Conservation (phyloP, 2,888 invertebrate species). For the Dysmachus trigonus region DNA sequence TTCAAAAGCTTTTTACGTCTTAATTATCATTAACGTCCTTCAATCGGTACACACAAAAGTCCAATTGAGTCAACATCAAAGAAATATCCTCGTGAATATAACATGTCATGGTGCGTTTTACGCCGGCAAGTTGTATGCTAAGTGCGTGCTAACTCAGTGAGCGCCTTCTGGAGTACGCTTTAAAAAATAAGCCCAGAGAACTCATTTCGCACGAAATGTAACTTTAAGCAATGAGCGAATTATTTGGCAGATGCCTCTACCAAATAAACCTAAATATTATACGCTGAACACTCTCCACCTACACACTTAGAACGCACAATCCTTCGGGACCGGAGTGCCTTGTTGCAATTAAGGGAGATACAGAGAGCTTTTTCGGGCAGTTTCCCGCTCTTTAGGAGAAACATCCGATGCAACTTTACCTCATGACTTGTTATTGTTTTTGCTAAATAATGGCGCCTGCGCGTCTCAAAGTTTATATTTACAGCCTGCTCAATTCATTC, state of each 20-base stretch:
- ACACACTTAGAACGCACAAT: not conserved
- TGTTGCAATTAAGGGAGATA: not conserved
- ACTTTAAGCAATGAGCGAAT: not conserved
- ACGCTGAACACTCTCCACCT: not conserved
- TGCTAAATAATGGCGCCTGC: constrained; percentile 5
- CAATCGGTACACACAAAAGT: not conserved
- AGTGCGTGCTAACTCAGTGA: not conserved
- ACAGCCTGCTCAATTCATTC: constrained; percentile 42
- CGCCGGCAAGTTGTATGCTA: not conserved
- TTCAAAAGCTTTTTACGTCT: not conserved
- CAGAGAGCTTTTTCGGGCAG: constrained; percentile 19
- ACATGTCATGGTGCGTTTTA: not conserved
- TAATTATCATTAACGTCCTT: not conserved
- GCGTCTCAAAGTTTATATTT: constrained; percentile 33
- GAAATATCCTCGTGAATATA: not conserved
- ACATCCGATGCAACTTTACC: not conserved
- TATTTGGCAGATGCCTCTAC: not conserved
- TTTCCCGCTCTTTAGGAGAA: not conserved
- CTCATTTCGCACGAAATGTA: not conserved
- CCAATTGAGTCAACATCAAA: not conserved
- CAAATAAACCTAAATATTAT: not conserved
- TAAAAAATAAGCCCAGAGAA: not conserved
- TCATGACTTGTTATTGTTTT: constrained; percentile 36
- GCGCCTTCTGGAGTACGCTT: not conserved
- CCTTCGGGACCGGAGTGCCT: not conserved